These are phyloP conservation scores for Eidolon helvum DNA, from an alignment of 2,113 vertebrate species.

Conservation along the genomic window DNA sequence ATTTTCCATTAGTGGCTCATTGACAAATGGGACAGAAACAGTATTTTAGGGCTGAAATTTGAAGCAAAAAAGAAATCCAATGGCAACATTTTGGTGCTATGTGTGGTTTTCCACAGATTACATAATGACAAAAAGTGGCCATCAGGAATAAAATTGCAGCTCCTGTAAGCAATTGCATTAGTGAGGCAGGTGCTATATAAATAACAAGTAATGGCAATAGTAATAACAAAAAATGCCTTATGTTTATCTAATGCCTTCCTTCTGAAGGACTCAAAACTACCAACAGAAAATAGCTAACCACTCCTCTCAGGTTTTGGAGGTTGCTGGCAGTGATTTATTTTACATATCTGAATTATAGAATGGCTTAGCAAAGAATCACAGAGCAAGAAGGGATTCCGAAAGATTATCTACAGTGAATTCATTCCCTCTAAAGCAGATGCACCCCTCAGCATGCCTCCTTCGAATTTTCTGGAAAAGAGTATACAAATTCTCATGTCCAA, in stretches of 20 bases:
- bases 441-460: background rate
- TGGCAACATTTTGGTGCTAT: constrained; percentile 17
- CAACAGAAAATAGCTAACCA: background rate
- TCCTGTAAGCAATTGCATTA: constrained; percentile 6
- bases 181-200: constrained; percentile 9
- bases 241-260: constrained; percentile 53
- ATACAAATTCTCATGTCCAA: background rate
- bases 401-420: background rate
- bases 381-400: background rate
- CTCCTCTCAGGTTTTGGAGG: background rate
- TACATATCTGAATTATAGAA: background rate
- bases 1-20: constrained; percentile 51
- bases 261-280: constrained; percentile 25
- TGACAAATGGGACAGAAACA: constrained; percentile 59
- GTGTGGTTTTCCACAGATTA: constrained; percentile 60
- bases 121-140: constrained; percentile 61
- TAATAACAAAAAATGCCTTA: constrained; percentile 60
- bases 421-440: background rate
- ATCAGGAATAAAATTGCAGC: constrained; percentile 49
- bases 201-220: constrained; percentile 55
- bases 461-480: background rate
- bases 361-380: constrained; percentile 8
- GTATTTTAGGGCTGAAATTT: background rate
- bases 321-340: background rate
- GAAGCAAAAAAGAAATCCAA: constrained; percentile 44